Conservation (phyloP, 2,113 vertebrate species). For the Pollachius pollachius region DNA sequence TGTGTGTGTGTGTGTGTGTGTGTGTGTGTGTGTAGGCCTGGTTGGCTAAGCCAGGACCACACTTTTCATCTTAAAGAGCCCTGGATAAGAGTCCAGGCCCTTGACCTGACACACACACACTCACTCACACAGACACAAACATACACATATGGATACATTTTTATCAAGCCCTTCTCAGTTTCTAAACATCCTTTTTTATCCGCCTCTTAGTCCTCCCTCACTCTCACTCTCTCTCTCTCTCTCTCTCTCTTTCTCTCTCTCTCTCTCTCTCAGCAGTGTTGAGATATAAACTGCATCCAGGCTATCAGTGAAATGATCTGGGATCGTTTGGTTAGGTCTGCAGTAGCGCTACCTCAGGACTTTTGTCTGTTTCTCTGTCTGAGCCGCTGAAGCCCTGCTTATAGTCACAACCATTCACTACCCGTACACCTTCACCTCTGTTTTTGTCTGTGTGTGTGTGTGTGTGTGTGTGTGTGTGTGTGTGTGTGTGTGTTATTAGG, state of each 20-base stretch:
- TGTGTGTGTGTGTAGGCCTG: no score
- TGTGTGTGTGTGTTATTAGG: neutral
- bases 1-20: no score
- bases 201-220: neutral
- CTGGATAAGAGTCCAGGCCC: neutral
- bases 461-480: neutral
- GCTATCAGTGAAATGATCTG: constrained; percentile 64
- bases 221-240: neutral
- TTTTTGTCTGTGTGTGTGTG: neutral
- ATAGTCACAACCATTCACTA: constrained; percentile 47
- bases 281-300: constrained; percentile 72
- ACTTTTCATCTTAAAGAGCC: no score
- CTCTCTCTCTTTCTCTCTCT: neutral
- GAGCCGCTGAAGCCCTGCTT: constrained; percentile 45
- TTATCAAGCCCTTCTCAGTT: neutral
- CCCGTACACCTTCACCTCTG: constrained; percentile 12
- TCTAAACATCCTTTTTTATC: constrained; percentile 25
- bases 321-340: constrained; percentile 59
- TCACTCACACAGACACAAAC: neutral
- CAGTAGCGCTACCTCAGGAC: constrained; percentile 46
- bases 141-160: neutral
- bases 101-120: constrained; percentile 1
- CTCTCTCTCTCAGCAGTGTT: constrained; percentile 37
- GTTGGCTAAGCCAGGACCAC: no score
- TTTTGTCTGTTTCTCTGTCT: constrained; percentile 68